Conservation (phyloP, 1,140 invertebrate genomes). For the Galendromus occidentalis region DNA sequence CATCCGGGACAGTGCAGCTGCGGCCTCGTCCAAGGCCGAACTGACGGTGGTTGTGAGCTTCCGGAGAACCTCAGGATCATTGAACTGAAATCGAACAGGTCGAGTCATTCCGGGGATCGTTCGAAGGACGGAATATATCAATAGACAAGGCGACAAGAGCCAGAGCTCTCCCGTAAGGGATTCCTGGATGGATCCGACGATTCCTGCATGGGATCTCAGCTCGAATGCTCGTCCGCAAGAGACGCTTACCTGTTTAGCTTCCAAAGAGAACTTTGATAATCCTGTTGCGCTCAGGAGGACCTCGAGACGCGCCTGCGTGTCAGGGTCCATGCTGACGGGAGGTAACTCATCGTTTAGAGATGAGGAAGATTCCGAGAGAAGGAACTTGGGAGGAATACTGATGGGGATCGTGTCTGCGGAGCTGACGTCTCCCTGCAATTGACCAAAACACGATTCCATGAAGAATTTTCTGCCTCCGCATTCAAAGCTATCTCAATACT, state of each 20-base stretch:
- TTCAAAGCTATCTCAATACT: too few species aligned
- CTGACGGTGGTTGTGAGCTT: conserved; percentile 68
- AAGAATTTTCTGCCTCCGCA: too few species aligned
- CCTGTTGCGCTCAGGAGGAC: conserved; percentile 70
- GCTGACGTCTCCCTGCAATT: neutral
- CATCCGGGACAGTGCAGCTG: conserved; percentile 81
- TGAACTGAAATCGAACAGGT: conserved; percentile 19
- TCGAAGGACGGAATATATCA: too few species aligned
- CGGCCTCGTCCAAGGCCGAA: conserved; percentile 82
- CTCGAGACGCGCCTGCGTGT: conserved; percentile 66
- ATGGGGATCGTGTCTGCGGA: conserved; percentile 2
- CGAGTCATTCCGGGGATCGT: too few species aligned
- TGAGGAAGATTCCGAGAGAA: neutral
- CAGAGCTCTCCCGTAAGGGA: too few species aligned
- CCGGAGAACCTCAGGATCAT: conserved; percentile 45
- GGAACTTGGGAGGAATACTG: conserved; percentile 3
- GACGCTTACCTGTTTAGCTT: conserved; percentile 4
- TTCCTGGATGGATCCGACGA: too few species aligned
- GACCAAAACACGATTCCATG: neutral
- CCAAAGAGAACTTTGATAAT: conserved; percentile 30
- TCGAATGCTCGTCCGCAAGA: neutral
- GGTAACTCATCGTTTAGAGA: neutral
- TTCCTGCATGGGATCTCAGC: neutral
- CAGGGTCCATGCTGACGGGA: conserved; percentile 45
- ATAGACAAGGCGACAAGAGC: too few species aligned